These are phyloP conservation scores for Neolamprologus caudopunctatus DNA, from an alignment of 2,113 vertebrate genomes.

Conservation along the genomic window DNA sequence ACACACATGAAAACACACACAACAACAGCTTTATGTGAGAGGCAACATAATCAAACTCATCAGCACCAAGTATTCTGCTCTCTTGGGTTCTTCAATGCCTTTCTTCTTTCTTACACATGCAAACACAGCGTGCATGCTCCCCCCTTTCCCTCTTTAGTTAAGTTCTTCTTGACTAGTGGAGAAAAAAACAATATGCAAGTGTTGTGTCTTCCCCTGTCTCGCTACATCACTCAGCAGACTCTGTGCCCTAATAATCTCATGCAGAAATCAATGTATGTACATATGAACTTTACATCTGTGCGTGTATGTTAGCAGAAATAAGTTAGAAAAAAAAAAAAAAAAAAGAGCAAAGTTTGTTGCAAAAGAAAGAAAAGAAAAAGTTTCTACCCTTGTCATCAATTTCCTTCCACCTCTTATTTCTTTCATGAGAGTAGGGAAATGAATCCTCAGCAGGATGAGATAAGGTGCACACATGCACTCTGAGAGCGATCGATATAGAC, in stretches of 20 bases:
- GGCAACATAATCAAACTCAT: conserved; percentile 21
- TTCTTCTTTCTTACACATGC: background rate
- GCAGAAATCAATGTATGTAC: background rate
- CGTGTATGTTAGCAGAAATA: background rate
- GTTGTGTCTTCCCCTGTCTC: background rate
- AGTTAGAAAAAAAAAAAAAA: background rate
- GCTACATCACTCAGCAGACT: background rate
- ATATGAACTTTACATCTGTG: background rate
- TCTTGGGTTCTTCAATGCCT: background rate
- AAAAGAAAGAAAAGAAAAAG: background rate
- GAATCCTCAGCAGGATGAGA: background rate
- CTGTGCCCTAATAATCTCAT: conserved; percentile 22
- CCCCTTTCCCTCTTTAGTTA: background rate
- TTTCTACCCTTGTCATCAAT: background rate
- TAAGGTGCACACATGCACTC: background rate
- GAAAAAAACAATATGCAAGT: background rate
- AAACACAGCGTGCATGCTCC: background rate
- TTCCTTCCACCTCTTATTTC: background rate
- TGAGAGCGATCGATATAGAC: conserved; percentile 15
- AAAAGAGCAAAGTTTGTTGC: conserved; percentile 14
- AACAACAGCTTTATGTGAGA: background rate
- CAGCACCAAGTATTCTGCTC: conserved; percentile 6
- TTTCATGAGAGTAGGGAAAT: conserved; percentile 10
- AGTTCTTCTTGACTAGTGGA: conserved; percentile 14
- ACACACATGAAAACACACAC: background rate